Base-by-base conservation (phyloP, 2,888 invertebrate species). In the Charanyca ferruginea region DNA sequence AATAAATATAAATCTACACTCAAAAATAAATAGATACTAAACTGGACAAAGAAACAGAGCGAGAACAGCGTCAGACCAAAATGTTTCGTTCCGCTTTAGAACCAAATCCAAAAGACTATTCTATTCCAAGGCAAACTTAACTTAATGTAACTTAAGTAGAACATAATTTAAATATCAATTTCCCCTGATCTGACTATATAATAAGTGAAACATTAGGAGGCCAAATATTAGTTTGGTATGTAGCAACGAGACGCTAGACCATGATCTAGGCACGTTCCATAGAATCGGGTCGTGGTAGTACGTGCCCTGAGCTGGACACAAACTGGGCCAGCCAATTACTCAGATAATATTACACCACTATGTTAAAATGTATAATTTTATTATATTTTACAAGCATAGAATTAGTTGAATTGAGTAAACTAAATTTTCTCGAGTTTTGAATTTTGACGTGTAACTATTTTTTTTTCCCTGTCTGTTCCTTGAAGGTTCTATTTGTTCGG, bases 251-350 rank as follows among this genome's bases (percentile, higher is more conserved):
- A 52, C 63, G 51, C 53, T 68, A 80, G 81, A 77, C 77, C 78
- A 71, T 85, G 87, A 86, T 89, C 87, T 87, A 86, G 84, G 87
- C 93, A 93, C 91, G 92, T 93, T 89, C 83, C 47, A 45, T 59
- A 68, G 79, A 88, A 90, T 79, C 81, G 78, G 89, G 89, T 88
- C 89, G 86, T 73, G 78, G 83, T 73, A 67, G 76, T 90, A 93
- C 93, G 93, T 93, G 93, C 87, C 75, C 69, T 63, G 41, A 81
- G 83, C 77, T 67, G 72, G 69, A 80, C 80, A 81, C 78, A 80
- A 92, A 91, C 89, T 90, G 85, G 90, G 89, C 81, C 90, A 88
- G 80, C 80, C 88, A 87, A 91, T 90, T 89, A 89, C 83, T 82
- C 77, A 80, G 85, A 84, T 84, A 80, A 73, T 73, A 71, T 74